Evolutionary conservation across 2,113 vertebrate genomes (phyloP).

Genomic region (Podilymbus podiceps): DNA sequence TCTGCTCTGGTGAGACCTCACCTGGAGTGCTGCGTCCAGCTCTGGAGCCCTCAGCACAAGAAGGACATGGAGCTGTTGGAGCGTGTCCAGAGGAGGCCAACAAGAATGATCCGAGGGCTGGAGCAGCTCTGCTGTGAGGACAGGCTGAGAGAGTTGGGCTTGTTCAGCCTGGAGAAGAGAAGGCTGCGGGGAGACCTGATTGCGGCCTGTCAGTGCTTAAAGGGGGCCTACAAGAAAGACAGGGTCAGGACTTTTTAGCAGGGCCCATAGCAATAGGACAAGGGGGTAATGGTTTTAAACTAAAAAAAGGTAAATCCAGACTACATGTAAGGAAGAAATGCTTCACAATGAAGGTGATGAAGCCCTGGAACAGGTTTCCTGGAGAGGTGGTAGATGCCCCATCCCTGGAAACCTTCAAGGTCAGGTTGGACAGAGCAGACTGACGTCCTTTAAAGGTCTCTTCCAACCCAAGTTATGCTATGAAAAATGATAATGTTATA

Average conservation of each 20-base stretch:
- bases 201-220: neutral
- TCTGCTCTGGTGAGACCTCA: neutral
- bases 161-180: neutral
- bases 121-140: neutral
- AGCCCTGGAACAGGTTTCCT: neutral
- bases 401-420: neutral
- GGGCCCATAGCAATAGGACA: neutral
- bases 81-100: accelerated
- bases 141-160: neutral
- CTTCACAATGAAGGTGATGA: neutral
- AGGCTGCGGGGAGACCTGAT: neutral
- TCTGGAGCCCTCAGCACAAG: neutral
- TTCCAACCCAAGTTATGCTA: neutral
- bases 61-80: neutral
- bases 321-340: neutral
- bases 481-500: neutral
- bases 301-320: neutral
- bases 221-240: neutral
- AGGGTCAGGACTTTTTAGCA: neutral
- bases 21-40: neutral
- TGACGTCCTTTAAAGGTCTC: neutral
- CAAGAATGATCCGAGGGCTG: neutral
- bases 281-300: neutral
- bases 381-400: neutral
- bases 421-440: neutral